Base-by-base conservation (phyloP, 2,113 vertebrate species). In the Sigmodon hispidus region DNA sequence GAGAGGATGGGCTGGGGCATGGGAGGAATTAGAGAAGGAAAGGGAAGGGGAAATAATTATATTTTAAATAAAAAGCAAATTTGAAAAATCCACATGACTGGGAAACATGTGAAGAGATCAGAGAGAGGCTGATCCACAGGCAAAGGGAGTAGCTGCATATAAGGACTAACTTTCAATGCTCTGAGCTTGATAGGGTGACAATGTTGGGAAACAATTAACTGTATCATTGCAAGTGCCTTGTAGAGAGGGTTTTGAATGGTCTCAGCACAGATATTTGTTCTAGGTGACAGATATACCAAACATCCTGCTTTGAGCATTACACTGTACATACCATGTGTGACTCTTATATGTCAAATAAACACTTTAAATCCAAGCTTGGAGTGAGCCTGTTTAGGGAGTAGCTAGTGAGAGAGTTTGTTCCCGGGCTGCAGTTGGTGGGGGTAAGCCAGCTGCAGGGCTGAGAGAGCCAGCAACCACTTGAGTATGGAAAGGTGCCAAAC, bases 391-490 rank as follows among this genome's bases (percentile, higher is more conserved):
- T 36, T 45, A 29, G 79, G 76, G n/a, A 40, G 24, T 11, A 65
- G 70, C 19, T 55, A 5, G 22, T 45, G n/a, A 15, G 43, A 17
- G 21, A 65, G 48, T 43, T 50, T 29, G 17, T 55, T 69, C 36
- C 29, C 29, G n/a, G 9, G 40, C 15, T 45, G 87, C 43, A 17
- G 34, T 31, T 11, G 76, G 57, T 9, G 31, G 61, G 17, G 59
- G 31, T 0, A 19, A 89, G 86, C 73, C 80, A 52, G 63, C 48
- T 80, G 77, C 13, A 2, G 81, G 67, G 34, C 19, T 0, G 1
- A 57, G 50, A 57, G 26, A 24, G 45, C n/a, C 36, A 29, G 83
- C 72, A 70, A 84, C 84, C 90, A 95, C 73, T 92, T 75, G 89
- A 72, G 48, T 19, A 59, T 0, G 43, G 83, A 94, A 77, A 0